Conservation (phyloP, 2,797 vertebrate genomes). For the Esox lucius region DNA sequence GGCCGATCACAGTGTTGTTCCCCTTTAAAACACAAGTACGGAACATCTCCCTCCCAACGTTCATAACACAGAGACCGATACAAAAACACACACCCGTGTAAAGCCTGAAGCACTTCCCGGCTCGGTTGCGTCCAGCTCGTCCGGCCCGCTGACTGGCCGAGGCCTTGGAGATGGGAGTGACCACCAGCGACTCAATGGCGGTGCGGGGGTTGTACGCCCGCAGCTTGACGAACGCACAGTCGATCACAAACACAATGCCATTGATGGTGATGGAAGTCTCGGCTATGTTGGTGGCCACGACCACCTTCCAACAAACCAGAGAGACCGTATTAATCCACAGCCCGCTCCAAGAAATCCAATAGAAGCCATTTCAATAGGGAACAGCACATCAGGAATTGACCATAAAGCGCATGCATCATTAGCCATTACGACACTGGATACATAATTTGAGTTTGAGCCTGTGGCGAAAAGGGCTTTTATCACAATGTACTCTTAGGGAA, state of each 20-base stretch:
- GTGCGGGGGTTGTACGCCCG: slow-evolving; percentile 92
- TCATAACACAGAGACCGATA: not conserved
- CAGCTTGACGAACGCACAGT: slow-evolving; percentile 96
- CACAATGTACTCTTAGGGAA: not conserved
- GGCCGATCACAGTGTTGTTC: too few species aligned
- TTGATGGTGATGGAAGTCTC: slow-evolving; percentile 97
- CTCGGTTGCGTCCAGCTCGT: slow-evolving; percentile 88
- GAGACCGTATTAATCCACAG: not conserved
- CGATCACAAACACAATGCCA: slow-evolving; percentile 89
- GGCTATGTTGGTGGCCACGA: slow-evolving; percentile 95
- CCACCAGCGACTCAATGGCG: slow-evolving; percentile 92
- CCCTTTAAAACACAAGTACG: not conserved
- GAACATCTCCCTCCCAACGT: not conserved
- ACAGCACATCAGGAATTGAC: not conserved
- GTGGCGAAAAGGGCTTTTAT: not conserved
- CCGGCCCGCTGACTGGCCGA: slow-evolving; percentile 94
- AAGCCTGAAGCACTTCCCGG: slow-evolving; percentile 93
- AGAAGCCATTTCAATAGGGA: not conserved
- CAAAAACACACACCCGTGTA: slow-evolving; percentile 83
- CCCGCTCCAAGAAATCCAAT: not conserved
- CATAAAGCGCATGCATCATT: not conserved
- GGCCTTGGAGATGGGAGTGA: slow-evolving; percentile 95
- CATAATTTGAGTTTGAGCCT: not conserved
- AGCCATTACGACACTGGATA: not conserved
- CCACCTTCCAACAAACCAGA: slow-evolving; percentile 76